Percentiles rank a stretch among this genome's conserved stretches.
These are phyloP conservation scores for Ips typographus DNA, from an alignment of 1,140 invertebrate genomes.

Conservation along the genomic window DNA sequence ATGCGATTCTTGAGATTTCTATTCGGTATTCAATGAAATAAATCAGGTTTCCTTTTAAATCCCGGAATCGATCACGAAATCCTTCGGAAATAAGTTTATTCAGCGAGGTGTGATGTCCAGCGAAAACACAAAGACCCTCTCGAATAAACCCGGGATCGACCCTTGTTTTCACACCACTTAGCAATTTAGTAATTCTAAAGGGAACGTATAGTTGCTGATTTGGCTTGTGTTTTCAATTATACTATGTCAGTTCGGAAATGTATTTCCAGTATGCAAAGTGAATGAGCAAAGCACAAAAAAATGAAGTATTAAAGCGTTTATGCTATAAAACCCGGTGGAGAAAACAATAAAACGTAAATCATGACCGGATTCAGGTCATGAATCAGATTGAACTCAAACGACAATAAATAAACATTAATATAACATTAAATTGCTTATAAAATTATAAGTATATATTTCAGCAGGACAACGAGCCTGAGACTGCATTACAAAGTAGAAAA, in stretches of 20 bases:
- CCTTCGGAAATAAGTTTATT: constrained; percentile 37
- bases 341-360: constrained; percentile 21
- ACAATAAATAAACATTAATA: constrained; percentile 47
- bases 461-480: constrained; percentile 34
- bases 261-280: no score
- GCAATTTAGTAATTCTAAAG: constrained; percentile 23
- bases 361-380: constrained; percentile 32
- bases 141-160: constrained; percentile 20
- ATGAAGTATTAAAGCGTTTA: no score
- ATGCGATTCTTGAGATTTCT: constrained; percentile 20
- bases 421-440: constrained; percentile 50
- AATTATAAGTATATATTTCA: constrained; percentile 51
- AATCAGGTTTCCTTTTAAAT: constrained; percentile 30
- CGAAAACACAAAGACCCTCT: constrained; percentile 30
- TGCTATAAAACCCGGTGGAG: neutral
- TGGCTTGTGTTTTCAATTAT: neutral
- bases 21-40: constrained; percentile 29
- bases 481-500: constrained; percentile 42
- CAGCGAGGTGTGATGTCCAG: constrained; percentile 36
- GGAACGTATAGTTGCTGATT: constrained; percentile 19
- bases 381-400: constrained; percentile 42
- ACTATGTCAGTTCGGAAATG: neutral
- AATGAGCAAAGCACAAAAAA: no score
- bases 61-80: constrained; percentile 29
- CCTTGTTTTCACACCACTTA: constrained; percentile 31